A percentile compares a stretch with the other conserved stretches of the same genome.
phyloP scores from a whole-genome alignment of 1,140 invertebrate species.

The Tenebrio molitor region DNA sequence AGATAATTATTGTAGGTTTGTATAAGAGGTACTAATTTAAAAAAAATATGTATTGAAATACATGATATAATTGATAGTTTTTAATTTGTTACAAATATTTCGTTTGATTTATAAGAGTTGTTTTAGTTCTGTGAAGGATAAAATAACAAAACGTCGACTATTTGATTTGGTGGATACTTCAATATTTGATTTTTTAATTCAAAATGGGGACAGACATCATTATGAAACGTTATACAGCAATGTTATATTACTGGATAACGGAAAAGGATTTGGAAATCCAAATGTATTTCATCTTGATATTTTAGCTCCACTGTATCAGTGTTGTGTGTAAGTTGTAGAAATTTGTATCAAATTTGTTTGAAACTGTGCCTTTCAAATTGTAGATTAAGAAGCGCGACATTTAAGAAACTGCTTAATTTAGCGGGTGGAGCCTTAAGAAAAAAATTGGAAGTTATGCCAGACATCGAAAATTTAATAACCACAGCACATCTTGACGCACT shows the following conservation, averaged over 20 bases:
- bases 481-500: conserved; percentile 83
- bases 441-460: conserved; percentile 68
- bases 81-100: too few relatives aligned
- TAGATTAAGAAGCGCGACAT: conserved; percentile 78
- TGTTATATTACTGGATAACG: conserved; percentile 92
- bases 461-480: conserved; percentile 76
- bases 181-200: conserved; percentile 94
- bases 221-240: conserved; percentile 86
- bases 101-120: too few relatives aligned
- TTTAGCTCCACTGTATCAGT: conserved; percentile 90
- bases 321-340: conserved; percentile 82
- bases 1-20: conserved; percentile 83
- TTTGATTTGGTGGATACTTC: conserved; percentile 90
- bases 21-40: background rate
- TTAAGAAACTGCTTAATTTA: conserved; percentile 78
- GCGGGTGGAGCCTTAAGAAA: conserved; percentile 76
- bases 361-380: conserved; percentile 59
- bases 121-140: conserved; percentile 70
- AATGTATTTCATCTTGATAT: conserved; percentile 87
- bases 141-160: conserved; percentile 73
- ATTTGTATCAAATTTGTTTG: conserved; percentile 27
- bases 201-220: conserved; percentile 95
- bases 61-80: too few relatives aligned
- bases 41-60: too few relatives aligned
- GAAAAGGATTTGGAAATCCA: conserved; percentile 93